A percentile compares a stretch with the other conserved stretches of the same genome.
phyloP scores from a whole-genome alignment of 2,797 vertebrate species.

The Sparus aurata region DNA sequence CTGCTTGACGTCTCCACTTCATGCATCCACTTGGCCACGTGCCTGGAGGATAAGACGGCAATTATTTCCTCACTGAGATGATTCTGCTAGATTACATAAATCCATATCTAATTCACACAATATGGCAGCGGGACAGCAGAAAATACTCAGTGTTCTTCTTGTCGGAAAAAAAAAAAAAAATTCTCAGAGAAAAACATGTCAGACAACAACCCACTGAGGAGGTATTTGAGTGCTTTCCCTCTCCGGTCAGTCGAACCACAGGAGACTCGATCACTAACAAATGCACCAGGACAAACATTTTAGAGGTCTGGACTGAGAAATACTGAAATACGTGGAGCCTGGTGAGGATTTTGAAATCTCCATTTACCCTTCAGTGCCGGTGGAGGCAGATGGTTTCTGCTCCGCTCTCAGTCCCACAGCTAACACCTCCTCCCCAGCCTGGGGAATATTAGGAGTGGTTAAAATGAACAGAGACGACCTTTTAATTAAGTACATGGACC shows the following conservation, averaged over 20 bases:
- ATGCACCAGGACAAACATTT: slow-evolving; percentile 17
- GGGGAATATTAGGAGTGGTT: slow-evolving; percentile 75
- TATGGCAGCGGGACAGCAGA: slow-evolving; percentile 34
- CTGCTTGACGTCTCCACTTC: slow-evolving; percentile 65
- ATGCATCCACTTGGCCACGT: slow-evolving; percentile 68
- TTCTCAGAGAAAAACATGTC: slow-evolving; percentile 15
- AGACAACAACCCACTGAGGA: slow-evolving; percentile 24
- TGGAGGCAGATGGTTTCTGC: slow-evolving; percentile 73
- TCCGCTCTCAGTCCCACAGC: slow-evolving; percentile 65
- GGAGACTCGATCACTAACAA: neutral
- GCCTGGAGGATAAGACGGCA: slow-evolving; percentile 72
- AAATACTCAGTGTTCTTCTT: slow-evolving; percentile 33
- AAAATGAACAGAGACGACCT: slow-evolving; percentile 68
- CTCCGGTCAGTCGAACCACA: slow-evolving; percentile 14
- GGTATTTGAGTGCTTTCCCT: slow-evolving; percentile 11
- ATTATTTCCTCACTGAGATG: slow-evolving; percentile 75
- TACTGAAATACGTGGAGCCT: slow-evolving; percentile 2
- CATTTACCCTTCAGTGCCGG: slow-evolving; percentile 63
- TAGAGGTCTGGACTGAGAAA: slow-evolving; percentile 46
- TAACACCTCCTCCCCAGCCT: slow-evolving; percentile 55
- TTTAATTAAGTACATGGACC: slow-evolving; percentile 75
- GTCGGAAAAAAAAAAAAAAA: slow-evolving; percentile 15
- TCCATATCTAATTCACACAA: slow-evolving; percentile 70
- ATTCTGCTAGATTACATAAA: slow-evolving; percentile 73
- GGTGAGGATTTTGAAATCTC: slow-evolving; percentile 66